Percentiles rank a stretch among this genome's conserved stretches.
These are phyloP conservation scores for Psittacus erithacus DNA, from an alignment of 2,113 vertebrate genomes.

Conservation along the genomic window DNA sequence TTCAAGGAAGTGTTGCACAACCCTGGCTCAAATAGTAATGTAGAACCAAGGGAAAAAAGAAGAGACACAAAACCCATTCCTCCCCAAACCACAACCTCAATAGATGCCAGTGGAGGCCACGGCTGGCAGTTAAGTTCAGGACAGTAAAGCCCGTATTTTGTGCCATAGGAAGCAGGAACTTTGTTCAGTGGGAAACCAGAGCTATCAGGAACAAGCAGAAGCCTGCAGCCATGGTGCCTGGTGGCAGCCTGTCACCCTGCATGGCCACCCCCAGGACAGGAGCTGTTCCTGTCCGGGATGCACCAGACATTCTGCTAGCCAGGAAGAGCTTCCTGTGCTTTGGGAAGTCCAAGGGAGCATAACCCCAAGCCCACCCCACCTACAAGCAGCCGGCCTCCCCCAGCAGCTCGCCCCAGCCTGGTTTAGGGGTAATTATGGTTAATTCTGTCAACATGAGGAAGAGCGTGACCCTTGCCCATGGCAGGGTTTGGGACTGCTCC, in stretches of 20 bases:
- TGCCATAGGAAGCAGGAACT: neutral
- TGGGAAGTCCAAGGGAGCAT: neutral
- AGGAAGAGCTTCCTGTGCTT: neutral
- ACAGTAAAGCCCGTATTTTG: neutral
- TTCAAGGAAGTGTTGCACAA: neutral
- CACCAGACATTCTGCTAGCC: neutral
- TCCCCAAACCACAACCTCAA: neutral
- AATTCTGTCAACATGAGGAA: rapidly evolving
- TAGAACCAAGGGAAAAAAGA: neutral
- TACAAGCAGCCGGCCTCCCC: neutral
- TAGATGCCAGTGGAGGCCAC: too few relatives aligned
- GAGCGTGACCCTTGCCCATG: rapidly evolving
- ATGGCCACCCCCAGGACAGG: neutral
- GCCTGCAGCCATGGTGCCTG: neutral
- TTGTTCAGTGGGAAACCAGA: neutral
- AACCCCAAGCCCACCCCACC: neutral
- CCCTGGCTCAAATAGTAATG: neutral
- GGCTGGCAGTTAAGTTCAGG: too few relatives aligned
- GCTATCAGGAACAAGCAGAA: neutral
- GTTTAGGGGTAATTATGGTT: neutral
- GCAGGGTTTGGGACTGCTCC: neutral
- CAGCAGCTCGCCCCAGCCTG: neutral
- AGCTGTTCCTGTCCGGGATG: rapidly evolving
- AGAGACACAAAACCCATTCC: neutral
- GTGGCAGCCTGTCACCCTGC: neutral